Conservation (phyloP, 2,113 vertebrate genomes). For the Vidua chalybeata region DNA sequence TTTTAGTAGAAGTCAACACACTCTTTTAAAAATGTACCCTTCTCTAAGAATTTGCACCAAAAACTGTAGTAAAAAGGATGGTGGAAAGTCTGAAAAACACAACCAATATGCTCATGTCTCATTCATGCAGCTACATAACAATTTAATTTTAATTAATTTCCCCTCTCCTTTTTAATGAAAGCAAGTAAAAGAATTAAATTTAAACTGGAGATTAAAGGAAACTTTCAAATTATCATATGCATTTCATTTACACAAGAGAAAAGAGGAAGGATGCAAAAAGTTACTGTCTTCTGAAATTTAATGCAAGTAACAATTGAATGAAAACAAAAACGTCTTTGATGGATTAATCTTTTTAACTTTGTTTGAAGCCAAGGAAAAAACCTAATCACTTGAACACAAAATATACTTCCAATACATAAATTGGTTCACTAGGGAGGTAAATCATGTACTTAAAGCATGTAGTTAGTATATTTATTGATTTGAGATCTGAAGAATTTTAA, state of each 20-base stretch:
- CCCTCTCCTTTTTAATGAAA: neutral
- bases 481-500: neutral
- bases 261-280: neutral
- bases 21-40: neutral
- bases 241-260: neutral
- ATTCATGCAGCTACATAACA: neutral
- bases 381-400: neutral
- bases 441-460: neutral
- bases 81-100: neutral
- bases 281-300: neutral
- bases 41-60: neutral
- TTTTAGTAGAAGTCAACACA: neutral
- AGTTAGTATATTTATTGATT: neutral
- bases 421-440: neutral
- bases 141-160: neutral
- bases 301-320: neutral
- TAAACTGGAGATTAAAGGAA: neutral
- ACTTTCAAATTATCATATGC: neutral
- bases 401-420: neutral
- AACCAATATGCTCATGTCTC: rapidly evolving
- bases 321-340: neutral
- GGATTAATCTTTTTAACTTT: neutral
- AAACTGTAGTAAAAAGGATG: neutral
- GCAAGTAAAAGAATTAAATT: neutral
- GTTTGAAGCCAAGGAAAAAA: neutral